These are phyloP conservation scores for Philereme vetulata DNA, from an alignment of 2,888 invertebrate genomes.

Conservation along the genomic window DNA sequence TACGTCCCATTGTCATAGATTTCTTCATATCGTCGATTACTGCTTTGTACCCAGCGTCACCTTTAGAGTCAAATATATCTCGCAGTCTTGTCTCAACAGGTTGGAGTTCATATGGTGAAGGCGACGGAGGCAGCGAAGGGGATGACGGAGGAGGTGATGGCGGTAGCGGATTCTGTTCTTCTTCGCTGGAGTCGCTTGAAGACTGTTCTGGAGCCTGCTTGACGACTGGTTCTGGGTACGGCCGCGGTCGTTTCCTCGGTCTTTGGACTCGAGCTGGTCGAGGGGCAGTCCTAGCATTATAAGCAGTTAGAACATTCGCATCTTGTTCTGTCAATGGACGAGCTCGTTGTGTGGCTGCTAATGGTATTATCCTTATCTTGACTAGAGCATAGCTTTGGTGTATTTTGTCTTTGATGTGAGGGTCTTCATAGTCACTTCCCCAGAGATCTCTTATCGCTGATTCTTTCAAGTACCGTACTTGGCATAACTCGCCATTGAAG, in stretches of 20 bases:
- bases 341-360: slow-evolving; percentile 74
- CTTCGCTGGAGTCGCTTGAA: slow-evolving; percentile 79
- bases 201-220: slow-evolving; percentile 59
- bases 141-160: slow-evolving; percentile 77
- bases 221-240: slow-evolving; percentile 66
- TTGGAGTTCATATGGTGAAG: slow-evolving; percentile 74
- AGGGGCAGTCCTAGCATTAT: slow-evolving; percentile 79
- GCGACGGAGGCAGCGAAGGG: slow-evolving; percentile 73
- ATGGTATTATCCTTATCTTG: slow-evolving; percentile 78
- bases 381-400: slow-evolving; percentile 79
- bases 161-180: slow-evolving; percentile 73
- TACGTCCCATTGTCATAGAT: slow-evolving; percentile 79
- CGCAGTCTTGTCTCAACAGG: slow-evolving; percentile 74
- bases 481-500: slow-evolving; percentile 81
- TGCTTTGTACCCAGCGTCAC: slow-evolving; percentile 81
- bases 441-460: slow-evolving; percentile 80
- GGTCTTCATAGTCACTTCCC: slow-evolving; percentile 79
- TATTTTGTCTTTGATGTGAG: slow-evolving; percentile 75
- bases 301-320: slow-evolving; percentile 79
- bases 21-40: slow-evolving; percentile 83
- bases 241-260: slow-evolving; percentile 65
- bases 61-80: slow-evolving; percentile 79
- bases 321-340: slow-evolving; percentile 80
- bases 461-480: slow-evolving; percentile 79
- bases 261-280: slow-evolving; percentile 70